A percentile compares a stretch with the other conserved stretches of the same genome.
phyloP scores from a whole-genome alignment of 2,888 invertebrate genomes.

The Lydus trimaculatus region DNA sequence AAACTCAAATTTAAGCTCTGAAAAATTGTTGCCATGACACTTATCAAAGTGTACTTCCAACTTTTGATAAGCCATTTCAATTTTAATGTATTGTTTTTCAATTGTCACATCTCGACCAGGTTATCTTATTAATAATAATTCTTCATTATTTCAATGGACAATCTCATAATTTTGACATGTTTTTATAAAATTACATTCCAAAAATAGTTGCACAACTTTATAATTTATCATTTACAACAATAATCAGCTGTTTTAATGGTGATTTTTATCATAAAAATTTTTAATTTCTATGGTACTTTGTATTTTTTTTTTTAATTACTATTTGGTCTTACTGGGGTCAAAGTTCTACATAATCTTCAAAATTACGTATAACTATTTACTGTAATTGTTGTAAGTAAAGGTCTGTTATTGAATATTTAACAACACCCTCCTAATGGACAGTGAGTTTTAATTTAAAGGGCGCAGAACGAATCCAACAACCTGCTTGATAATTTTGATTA shows the following conservation, averaged over 20 bases:
- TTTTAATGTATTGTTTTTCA: not conserved
- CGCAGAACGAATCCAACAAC: constrained; percentile 30
- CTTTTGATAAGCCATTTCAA: too few relatives aligned
- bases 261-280: not conserved
- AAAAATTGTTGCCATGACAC: too few relatives aligned
- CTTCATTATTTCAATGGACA: not conserved
- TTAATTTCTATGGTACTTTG: not conserved
- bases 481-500: constrained; percentile 33
- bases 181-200: not conserved
- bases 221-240: not conserved
- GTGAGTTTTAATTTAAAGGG: constrained; percentile 29
- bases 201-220: not conserved
- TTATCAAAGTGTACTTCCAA: too few relatives aligned
- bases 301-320: not conserved
- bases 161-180: constrained; percentile 1
- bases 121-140: not conserved
- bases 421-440: not conserved
- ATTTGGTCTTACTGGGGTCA: not conserved
- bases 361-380: too few relatives aligned
- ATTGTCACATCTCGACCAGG: not conserved
- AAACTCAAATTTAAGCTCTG: too few relatives aligned
- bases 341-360: too few relatives aligned
- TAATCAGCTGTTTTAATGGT: not conserved
- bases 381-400: not conserved
- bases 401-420: not conserved